These are phyloP conservation scores for Apaloderma vittatum DNA, from an alignment of 2,113 vertebrate genomes.

Conservation along the genomic window DNA sequence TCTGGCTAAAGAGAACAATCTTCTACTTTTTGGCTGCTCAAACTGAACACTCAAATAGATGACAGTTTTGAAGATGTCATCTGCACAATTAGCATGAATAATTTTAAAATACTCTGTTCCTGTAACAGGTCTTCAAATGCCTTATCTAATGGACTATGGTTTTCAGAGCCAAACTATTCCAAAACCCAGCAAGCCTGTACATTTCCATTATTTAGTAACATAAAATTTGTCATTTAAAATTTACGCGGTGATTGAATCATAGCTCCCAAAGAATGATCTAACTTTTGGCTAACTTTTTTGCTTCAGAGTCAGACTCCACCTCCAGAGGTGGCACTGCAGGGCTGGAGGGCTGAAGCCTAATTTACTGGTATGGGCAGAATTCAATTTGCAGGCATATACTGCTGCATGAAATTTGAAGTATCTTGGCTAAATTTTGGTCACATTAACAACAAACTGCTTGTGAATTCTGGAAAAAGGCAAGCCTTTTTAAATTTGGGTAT, in stretches of 20 bases:
- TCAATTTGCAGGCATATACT: not conserved
- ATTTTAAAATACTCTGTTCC: conserved; percentile 7
- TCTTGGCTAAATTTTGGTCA: not conserved
- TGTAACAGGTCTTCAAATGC: conserved; percentile 14
- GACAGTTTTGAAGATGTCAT: conserved; percentile 1
- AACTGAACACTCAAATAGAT: not conserved
- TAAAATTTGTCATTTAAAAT: not conserved
- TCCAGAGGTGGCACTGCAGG: not conserved
- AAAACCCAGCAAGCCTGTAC: not conserved
- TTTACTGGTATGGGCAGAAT: not conserved
- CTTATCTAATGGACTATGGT: not conserved
- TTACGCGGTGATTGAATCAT: not conserved
- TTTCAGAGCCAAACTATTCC: not conserved
- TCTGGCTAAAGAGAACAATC: not conserved
- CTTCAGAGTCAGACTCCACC: not conserved
- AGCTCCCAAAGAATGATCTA: not conserved
- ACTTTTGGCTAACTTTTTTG: too few relatives aligned
- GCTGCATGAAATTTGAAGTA: not conserved
- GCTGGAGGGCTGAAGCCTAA: not conserved
- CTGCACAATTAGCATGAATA: not conserved
- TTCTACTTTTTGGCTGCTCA: not conserved
- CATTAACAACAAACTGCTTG: not conserved
- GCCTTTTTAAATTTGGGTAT: not conserved
- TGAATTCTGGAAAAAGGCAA: not conserved
- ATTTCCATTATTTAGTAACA: not conserved